Percentiles rank a stretch among this genome's conserved stretches.
These are phyloP conservation scores for Pherbina coryleti DNA, from an alignment of 2,888 invertebrate genomes.

Conservation along the genomic window DNA sequence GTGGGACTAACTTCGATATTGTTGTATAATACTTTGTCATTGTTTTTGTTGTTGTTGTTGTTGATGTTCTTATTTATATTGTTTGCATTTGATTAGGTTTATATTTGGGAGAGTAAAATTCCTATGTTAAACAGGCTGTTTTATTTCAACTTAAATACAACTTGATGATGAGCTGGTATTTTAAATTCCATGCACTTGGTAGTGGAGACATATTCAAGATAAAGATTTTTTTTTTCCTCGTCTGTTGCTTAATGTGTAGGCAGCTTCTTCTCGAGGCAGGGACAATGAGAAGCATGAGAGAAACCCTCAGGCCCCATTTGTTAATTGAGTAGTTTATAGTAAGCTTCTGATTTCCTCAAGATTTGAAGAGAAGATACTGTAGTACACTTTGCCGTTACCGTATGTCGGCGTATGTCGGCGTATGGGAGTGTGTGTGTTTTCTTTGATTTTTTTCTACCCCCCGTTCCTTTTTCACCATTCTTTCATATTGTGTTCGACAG, in stretches of 20 bases:
- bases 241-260: too few species aligned
- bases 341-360: constrained; percentile 13
- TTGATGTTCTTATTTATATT: background rate
- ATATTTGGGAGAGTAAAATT: background rate
- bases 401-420: too few species aligned
- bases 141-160: background rate
- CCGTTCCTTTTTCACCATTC: background rate
- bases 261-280: too few species aligned
- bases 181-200: too few species aligned
- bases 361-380: background rate
- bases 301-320: background rate
- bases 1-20: background rate
- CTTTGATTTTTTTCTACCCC: background rate
- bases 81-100: constrained; percentile 8
- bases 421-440: background rate
- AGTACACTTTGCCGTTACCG: background rate
- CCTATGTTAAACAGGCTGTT: constrained; percentile 16
- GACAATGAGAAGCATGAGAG: background rate
- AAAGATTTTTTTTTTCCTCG: too few species aligned
- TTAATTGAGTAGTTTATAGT: constrained; percentile 19
- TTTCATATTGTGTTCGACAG: constrained; percentile 12
- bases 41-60: background rate
- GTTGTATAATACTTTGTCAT: background rate
- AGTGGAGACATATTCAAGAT: too few species aligned
- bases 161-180: background rate